A percentile compares a stretch with the other conserved stretches of the same genome.
Evolutionary conservation across 2,113 vertebrate species (phyloP).

Genomic region (Drymodes brunneopygia): DNA sequence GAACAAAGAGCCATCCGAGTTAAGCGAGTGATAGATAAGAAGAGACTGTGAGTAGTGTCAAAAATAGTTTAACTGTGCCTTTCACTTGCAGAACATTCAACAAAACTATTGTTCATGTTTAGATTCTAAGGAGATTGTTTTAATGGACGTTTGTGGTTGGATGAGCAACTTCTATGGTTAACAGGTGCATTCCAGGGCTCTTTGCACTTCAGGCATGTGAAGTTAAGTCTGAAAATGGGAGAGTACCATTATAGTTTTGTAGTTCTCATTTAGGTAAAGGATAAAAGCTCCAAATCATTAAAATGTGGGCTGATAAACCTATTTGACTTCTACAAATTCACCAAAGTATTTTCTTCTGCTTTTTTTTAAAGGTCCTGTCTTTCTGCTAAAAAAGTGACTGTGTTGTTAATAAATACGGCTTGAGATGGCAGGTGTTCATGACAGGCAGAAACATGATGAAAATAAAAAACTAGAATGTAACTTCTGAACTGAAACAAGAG

Average conservation of each 20-base stretch:
- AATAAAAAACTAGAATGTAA: background rate
- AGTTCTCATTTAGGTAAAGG: background rate
- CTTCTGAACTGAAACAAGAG: background rate
- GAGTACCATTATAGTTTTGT: background rate
- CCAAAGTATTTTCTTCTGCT: background rate
- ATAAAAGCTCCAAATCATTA: background rate
- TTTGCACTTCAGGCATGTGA: background rate
- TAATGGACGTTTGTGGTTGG: background rate
- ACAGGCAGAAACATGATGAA: background rate
- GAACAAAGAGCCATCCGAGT: constrained; percentile 95
- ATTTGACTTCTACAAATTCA: background rate
- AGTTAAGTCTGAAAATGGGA: background rate
- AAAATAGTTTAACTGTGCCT: background rate
- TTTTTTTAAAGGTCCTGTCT: background rate
- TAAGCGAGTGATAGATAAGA: constrained; percentile 93
- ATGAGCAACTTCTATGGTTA: background rate
- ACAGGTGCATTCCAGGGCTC: background rate
- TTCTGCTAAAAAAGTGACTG: background rate
- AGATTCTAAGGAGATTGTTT: background rate
- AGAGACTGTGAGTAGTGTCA: constrained; percentile 86
- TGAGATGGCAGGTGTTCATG: background rate
- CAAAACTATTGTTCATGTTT: background rate
- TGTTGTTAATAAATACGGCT: background rate
- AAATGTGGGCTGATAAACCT: background rate
- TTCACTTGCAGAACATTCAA: background rate